Conservation (phyloP, 2,888 invertebrate genomes). For the Ommatoiulus sabulosus region DNA sequence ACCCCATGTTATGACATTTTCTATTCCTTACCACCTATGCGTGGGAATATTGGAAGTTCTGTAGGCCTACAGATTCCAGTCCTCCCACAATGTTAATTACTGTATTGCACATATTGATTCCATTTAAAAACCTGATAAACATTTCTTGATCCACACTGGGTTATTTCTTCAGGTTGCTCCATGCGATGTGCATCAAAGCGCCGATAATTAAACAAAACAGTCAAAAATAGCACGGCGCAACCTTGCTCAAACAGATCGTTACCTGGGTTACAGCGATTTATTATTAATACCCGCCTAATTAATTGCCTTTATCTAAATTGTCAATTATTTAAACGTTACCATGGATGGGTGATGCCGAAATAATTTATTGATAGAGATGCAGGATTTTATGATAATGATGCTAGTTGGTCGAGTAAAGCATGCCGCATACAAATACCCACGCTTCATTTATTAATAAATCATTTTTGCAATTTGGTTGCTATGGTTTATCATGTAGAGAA, state of each 20-base stretch:
- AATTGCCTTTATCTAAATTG: conserved; percentile 35
- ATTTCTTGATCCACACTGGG: neutral
- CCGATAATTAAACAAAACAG: neutral
- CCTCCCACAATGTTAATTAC: neutral
- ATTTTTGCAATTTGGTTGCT: neutral
- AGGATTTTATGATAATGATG: neutral
- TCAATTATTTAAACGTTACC: neutral
- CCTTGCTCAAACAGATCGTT: conserved; percentile 21
- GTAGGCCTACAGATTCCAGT: neutral
- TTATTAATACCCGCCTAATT: conserved; percentile 1
- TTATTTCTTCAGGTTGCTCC: neutral
- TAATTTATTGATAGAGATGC: neutral
- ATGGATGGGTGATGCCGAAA: conserved; percentile 23
- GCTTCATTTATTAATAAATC: neutral
- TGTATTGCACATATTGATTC: neutral
- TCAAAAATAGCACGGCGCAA: neutral
- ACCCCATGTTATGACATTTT: too few relatives aligned
- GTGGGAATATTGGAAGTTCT: too few relatives aligned
- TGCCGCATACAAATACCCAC: neutral
- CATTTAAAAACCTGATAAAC: neutral
- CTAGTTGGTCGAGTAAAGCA: neutral
- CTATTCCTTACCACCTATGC: too few relatives aligned
- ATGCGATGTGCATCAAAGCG: neutral
- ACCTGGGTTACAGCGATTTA: conserved; percentile 1
- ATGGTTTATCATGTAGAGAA: neutral